A percentile compares a stretch with the other conserved stretches of the same genome.
Evolutionary conservation across 64 coral and sea anemone species (phyloP).

Genomic region (Pachyseris speciosa): DNA sequence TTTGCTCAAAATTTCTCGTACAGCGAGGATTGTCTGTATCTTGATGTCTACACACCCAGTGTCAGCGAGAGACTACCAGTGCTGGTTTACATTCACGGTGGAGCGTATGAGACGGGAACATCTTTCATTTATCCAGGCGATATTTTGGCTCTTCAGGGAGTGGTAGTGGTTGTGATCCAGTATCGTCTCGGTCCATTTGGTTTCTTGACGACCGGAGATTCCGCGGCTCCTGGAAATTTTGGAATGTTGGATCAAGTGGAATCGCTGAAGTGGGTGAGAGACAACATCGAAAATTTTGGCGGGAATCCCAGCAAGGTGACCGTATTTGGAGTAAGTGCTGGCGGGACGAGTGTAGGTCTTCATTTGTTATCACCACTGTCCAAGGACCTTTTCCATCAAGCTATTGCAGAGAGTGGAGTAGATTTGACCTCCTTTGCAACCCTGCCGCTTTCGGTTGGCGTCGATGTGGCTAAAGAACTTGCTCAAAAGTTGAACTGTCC

Average conservation of each 20-base stretch:
- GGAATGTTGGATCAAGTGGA: slow-evolving; percentile 64
- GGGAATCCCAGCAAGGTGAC: slow-evolving; percentile 46
- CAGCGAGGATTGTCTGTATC: too few species aligned
- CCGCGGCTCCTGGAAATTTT: slow-evolving; percentile 37
- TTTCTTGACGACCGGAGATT: slow-evolving; percentile 44
- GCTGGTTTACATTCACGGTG: slow-evolving; percentile 34
- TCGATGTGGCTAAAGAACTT: neutral
- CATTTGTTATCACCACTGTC: slow-evolving; percentile 45
- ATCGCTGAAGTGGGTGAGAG: slow-evolving; percentile 48
- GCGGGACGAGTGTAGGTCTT: neutral
- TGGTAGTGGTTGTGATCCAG: slow-evolving; percentile 59
- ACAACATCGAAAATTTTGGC: slow-evolving; percentile 34
- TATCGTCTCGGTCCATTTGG: slow-evolving; percentile 58
- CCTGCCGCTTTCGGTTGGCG: neutral
- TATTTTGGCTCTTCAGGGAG: slow-evolving; percentile 35
- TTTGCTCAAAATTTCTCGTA: neutral
- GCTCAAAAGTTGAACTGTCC: slow-evolving; percentile 24
- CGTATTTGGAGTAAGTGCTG: slow-evolving; percentile 39
- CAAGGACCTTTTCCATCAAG: slow-evolving; percentile 30
- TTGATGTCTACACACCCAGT: too few species aligned
- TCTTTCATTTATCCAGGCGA: neutral
- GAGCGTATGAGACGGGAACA: neutral
- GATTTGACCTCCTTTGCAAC: slow-evolving; percentile 2
- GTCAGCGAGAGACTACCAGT: neutral
- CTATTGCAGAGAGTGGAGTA: slow-evolving; percentile 42